A percentile compares a stretch with the other conserved stretches of the same genome.
These are phyloP conservation scores for Lucifuga dentata DNA, from an alignment of 2,113 vertebrate genomes.

Conservation along the genomic window DNA sequence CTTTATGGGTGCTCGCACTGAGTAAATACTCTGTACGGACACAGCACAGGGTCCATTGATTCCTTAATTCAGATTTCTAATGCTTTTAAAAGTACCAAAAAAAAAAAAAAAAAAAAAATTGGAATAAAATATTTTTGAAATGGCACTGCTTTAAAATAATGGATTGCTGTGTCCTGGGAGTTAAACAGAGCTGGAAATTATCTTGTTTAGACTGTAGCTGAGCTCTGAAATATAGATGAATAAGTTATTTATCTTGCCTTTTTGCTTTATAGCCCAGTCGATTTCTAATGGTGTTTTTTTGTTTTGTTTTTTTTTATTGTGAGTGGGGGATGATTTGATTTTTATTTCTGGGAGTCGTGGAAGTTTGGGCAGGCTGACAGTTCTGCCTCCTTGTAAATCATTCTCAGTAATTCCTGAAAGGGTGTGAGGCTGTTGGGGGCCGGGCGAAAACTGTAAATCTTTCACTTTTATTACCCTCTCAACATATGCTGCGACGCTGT, in stretches of 20 bases:
- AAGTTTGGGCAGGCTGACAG: constrained; percentile 92
- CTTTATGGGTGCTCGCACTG: constrained; percentile 73
- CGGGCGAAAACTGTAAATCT: constrained; percentile 99
- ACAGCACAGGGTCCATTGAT: constrained; percentile 80
- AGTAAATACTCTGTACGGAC: constrained; percentile 84
- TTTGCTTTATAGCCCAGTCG: background rate
- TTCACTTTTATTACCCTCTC: constrained; percentile 99
- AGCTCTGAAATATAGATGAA: constrained; percentile 7
- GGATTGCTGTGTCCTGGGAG: background rate
- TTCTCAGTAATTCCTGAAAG: constrained; percentile 99
- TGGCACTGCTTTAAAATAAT: background rate
- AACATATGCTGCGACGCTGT: constrained; percentile 97
- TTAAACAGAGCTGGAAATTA: background rate
- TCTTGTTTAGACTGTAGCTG: constrained; percentile 2
- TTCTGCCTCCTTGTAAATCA: constrained; percentile 98
- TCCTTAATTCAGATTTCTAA: constrained; percentile 70
- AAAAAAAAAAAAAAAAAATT: too few relatives aligned
- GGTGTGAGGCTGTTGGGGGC: constrained; percentile 95
- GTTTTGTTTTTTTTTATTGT: too few relatives aligned
- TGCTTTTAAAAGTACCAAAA: background rate
- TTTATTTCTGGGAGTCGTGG: constrained; percentile 60
- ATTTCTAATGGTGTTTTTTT: constrained; percentile 29
- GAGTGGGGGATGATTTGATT: constrained; percentile 51
- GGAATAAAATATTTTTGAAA: background rate
- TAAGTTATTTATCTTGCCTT: constrained; percentile 13